Evolutionary conservation across 1,140 invertebrate species (phyloP), one percentile per base, ranked within the genome.

Genomic region (Calosoma granatense): DNA sequence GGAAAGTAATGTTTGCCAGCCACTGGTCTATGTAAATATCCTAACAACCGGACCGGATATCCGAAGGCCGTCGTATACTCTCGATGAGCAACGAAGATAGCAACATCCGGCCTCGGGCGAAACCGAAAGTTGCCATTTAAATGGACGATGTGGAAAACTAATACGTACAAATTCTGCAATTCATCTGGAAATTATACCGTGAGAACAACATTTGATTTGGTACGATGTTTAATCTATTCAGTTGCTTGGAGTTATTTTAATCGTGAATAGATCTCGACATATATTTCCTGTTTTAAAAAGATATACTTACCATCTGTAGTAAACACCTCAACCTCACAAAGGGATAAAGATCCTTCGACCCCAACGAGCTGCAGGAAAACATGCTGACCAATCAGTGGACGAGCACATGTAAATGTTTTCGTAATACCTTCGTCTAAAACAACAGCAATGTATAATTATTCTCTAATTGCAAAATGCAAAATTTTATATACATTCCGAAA

Each of bases 281-380:
- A n/a, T n/a, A n/a, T n/a, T n/a, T n/a, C n/a, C n/a, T n/a, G n/a
- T n/a, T n/a, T n/a, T n/a, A n/a, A n/a, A 36, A 36, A 36, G 26
- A 36, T 36, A 36, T 36, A 65, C 72, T 76, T 71, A 90, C 88
- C 89, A 73, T 93, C 88, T 14, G 89, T 90, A 1, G 89, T 90
- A 65, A 93, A 94, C 1, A 94, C 87, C 75, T 94, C 88, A 1
- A 94, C 90, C 75, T 95, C 91, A 68, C 92, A 94, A 0, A 94
- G 73, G 3, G 90, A 92, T 14, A 95, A 72, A 9, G 89, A 91
- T 17, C 90, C 90, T 72, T 94, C 90, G 1, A 92, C 88, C 0
- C 91, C 91, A 1, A 94, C 90, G 54, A 94, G 78, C 71, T 94
- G 90, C 19, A 95, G 77, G 67, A 87, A 92, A 22, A 95, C 90